Conservation (phyloP, 2,797 vertebrate species). For the Arrhamphus sclerolepis region DNA sequence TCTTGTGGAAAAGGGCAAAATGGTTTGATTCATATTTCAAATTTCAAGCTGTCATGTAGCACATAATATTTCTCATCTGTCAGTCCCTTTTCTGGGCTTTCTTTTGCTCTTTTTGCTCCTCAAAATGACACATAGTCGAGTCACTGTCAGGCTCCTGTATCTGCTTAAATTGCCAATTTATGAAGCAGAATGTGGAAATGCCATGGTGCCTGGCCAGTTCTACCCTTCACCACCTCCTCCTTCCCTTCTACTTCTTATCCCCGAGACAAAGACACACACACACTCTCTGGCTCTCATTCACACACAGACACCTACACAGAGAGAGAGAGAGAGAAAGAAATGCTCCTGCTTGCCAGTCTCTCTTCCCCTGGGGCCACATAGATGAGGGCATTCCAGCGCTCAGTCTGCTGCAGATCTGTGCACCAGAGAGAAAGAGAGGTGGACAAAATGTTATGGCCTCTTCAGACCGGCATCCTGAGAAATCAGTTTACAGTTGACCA, state of each 20-base stretch:
- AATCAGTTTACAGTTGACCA: too few species aligned
- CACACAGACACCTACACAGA: too few species aligned
- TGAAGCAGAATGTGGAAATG: constrained; percentile 77
- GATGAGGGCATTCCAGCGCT: constrained; percentile 71
- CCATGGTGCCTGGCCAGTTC: constrained; percentile 61
- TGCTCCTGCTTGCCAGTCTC: constrained; percentile 57
- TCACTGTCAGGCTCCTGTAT: constrained; percentile 44
- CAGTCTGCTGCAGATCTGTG: constrained; percentile 60
- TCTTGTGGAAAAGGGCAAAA: not conserved
- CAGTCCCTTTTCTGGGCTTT: constrained; percentile 22
- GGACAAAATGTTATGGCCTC: constrained; percentile 27
- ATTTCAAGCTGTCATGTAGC: constrained; percentile 14
- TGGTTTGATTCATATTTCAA: constrained; percentile 32
- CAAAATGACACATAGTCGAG: constrained; percentile 51
- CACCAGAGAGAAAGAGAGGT: constrained; percentile 39
- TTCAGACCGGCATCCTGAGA: not conserved
- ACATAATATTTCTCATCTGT: constrained; percentile 19
- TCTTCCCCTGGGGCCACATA: constrained; percentile 64
- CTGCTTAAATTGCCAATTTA: constrained; percentile 67
- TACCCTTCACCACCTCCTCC: constrained; percentile 23
- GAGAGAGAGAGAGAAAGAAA: too few species aligned
- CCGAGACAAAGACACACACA: constrained; percentile 44
- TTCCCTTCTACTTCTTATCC: constrained; percentile 10
- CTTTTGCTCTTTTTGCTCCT: constrained; percentile 14
- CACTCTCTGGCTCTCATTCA: too few species aligned